A percentile compares a stretch with the other conserved stretches of the same genome.
These are phyloP conservation scores for Cheilosia grossa DNA, from an alignment of 2,888 invertebrate species.

Conservation along the genomic window DNA sequence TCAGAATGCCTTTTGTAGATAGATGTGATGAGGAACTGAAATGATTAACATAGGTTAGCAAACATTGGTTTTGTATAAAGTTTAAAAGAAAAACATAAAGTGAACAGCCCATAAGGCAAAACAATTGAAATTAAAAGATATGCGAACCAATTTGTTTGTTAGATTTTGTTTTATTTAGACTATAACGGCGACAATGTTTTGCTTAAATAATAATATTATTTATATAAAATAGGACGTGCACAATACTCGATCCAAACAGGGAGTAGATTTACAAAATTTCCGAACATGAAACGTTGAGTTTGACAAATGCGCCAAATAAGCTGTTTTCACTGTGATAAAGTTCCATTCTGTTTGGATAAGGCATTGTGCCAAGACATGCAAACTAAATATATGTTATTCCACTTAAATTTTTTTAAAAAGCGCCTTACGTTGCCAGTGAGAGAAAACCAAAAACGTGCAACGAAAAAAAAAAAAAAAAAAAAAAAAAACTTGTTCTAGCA, in stretches of 20 bases:
- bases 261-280: not conserved
- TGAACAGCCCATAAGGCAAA: not conserved
- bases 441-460: slow-evolving; percentile 27
- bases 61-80: not conserved
- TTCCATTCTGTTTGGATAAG: slow-evolving; percentile 11
- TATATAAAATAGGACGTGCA: not conserved
- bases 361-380: slow-evolving; percentile 28
- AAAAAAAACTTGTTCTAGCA: not conserved
- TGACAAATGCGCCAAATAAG: not conserved
- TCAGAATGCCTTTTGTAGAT: slow-evolving; percentile 73
- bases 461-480: slow-evolving; percentile 35
- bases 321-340: too few relatives aligned
- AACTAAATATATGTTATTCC: slow-evolving; percentile 25
- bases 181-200: slow-evolving; percentile 35
- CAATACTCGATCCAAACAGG: slow-evolving; percentile 14
- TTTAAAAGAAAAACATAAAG: slow-evolving; percentile 38
- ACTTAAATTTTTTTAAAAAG: slow-evolving; percentile 11
- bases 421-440: slow-evolving; percentile 6
- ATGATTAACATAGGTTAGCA: not conserved
- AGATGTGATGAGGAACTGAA: slow-evolving; percentile 63
- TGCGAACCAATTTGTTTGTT: slow-evolving; percentile 30
- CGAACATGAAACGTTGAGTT: too few relatives aligned
- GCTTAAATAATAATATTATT: slow-evolving; percentile 33
- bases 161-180: slow-evolving; percentile 46
- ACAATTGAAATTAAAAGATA: slow-evolving; percentile 28